Evolutionary conservation across 2,888 invertebrate genomes (phyloP).

Genomic region (Pterostichus niger): DNA sequence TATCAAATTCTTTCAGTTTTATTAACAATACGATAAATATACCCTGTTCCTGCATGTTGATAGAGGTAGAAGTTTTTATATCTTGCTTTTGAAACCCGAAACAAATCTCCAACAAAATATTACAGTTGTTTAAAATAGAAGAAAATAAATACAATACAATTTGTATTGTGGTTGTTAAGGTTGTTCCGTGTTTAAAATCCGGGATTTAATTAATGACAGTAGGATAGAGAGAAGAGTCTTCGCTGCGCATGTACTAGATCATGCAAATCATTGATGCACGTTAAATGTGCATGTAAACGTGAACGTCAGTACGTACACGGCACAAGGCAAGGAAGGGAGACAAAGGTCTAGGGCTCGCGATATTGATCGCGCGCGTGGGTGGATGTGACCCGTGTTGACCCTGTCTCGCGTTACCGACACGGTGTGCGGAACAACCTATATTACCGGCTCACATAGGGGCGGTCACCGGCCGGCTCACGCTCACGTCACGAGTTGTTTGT

Average conservation of each 20-base stretch:
- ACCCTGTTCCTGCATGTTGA: slow-evolving; percentile 42
- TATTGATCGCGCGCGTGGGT: slow-evolving; percentile 76
- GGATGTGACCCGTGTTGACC: slow-evolving; percentile 79
- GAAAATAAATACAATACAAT: neutral
- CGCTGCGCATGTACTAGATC: slow-evolving; percentile 41
- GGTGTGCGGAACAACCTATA: slow-evolving; percentile 55
- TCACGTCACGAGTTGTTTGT: slow-evolving; percentile 67
- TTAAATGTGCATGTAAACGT: slow-evolving; percentile 27
- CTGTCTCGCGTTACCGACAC: slow-evolving; percentile 69
- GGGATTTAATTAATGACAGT: slow-evolving; percentile 26
- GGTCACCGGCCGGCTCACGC: slow-evolving; percentile 67
- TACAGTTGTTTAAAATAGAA: neutral
- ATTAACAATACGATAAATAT: slow-evolving; percentile 18
- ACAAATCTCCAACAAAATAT: slow-evolving; percentile 11
- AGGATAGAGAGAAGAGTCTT: neutral
- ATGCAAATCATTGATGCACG: slow-evolving; percentile 47
- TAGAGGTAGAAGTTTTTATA: slow-evolving; percentile 36
- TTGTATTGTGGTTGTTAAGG: slow-evolving; percentile 13
- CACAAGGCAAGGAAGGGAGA: slow-evolving; percentile 54
- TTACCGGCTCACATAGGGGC: slow-evolving; percentile 67
- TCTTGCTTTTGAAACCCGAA: slow-evolving; percentile 18
- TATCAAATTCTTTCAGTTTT: slow-evolving; percentile 18
- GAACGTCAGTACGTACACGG: slow-evolving; percentile 34
- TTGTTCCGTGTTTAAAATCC: slow-evolving; percentile 21
- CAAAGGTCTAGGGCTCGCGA: slow-evolving; percentile 66